Evolutionary conservation across 2,888 invertebrate genomes (phyloP).

Genomic region (Eulithis testata): DNA sequence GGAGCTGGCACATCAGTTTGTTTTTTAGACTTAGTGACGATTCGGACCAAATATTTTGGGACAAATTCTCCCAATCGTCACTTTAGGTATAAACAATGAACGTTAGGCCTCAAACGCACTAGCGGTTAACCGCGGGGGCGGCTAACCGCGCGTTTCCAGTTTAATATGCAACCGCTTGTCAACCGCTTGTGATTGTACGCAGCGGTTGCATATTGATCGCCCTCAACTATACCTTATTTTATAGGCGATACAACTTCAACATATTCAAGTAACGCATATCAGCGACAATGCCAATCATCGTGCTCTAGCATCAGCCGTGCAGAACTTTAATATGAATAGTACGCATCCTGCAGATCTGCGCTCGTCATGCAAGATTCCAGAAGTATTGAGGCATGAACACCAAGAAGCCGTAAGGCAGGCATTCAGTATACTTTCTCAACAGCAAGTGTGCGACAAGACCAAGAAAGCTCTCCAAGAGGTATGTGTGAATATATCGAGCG

Average conservation of each 20-base stretch:
- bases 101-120: no score
- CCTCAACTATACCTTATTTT: conserved; percentile 4
- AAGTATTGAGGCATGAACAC: conserved; percentile 1
- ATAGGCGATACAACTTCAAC: conserved; percentile 17
- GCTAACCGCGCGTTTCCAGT: no score
- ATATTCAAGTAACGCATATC: conserved; percentile 14
- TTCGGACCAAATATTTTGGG: no score
- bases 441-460: conserved; percentile 18
- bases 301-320: conserved; percentile 10
- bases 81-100: no score
- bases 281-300: conserved; percentile 9
- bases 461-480: conserved; percentile 7
- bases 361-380: not conserved
- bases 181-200: no score
- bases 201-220: no score
- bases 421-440: conserved; percentile 4
- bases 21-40: no score
- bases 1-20: no score
- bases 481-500: not conserved
- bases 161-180: no score
- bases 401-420: conserved; percentile 5
- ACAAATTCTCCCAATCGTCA: no score
- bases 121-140: no score
- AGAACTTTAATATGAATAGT: not conserved
- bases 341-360: not conserved